Conservation (phyloP, 2,113 vertebrate genomes). For the Podocnemis expansa region DNA sequence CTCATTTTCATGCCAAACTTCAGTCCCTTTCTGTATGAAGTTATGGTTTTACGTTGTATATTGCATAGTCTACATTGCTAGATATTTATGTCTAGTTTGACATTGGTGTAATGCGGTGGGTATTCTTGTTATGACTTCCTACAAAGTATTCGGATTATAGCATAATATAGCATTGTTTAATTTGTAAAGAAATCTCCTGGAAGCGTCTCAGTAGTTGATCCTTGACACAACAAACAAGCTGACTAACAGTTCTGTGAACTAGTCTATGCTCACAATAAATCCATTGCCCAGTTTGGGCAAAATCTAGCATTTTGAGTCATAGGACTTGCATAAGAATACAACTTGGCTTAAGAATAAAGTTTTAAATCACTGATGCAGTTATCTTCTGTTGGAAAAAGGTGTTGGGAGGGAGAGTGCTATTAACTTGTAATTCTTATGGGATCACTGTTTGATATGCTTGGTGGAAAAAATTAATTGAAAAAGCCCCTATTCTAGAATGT, state of each 20-base stretch:
- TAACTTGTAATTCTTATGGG: neutral
- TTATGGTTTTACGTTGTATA: no score
- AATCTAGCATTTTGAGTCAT: no score
- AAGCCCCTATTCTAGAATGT: neutral
- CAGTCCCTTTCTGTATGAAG: no score
- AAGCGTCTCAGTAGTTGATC: neutral
- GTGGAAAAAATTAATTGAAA: neutral
- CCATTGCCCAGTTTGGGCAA: neutral
- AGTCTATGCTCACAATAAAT: neutral
- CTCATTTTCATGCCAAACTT: no score
- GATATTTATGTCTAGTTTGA: neutral
- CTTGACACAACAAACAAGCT: neutral
- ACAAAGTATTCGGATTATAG: neutral
- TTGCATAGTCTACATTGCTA: no score
- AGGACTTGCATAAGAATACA: no score
- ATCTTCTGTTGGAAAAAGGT: neutral
- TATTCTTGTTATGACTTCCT: neutral
- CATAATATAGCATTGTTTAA: neutral
- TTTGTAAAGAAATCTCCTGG: neutral
- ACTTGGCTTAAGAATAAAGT: no score
- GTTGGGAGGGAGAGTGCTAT: neutral
- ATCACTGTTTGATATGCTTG: neutral
- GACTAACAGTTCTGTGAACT: neutral
- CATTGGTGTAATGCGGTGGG: neutral
- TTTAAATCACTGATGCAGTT: neutral